These are phyloP conservation scores for Galagoides demidoff DNA, from an alignment of 2,797 vertebrate genomes.

Conservation along the genomic window DNA sequence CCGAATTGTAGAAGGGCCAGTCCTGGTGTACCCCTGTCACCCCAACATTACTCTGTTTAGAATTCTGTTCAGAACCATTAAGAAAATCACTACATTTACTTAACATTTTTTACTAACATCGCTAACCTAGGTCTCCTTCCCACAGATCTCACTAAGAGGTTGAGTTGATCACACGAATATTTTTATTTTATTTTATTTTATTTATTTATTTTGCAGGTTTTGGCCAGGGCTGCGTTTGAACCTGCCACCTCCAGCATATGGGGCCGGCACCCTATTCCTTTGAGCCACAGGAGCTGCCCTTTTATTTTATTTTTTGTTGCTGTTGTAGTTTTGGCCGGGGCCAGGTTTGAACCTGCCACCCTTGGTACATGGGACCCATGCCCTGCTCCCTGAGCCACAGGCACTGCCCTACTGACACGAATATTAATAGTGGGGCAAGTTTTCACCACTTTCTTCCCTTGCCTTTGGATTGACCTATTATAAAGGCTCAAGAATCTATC, in stretches of 20 bases:
- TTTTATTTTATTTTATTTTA: too few relatives aligned
- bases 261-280: too few relatives aligned
- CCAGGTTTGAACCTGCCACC: too few relatives aligned
- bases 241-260: too few relatives aligned
- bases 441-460: neutral
- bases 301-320: too few relatives aligned
- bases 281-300: too few relatives aligned
- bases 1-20: neutral
- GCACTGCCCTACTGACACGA: neutral
- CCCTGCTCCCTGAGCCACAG: too few relatives aligned
- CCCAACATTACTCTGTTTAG: neutral
- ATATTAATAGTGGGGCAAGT: neutral
- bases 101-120: neutral
- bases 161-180: neutral
- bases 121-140: neutral
- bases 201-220: too few relatives aligned
- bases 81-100: neutral
- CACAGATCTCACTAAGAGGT: neutral
- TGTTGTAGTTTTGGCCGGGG: too few relatives aligned
- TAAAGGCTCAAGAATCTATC: too few relatives aligned
- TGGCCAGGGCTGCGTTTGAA: too few relatives aligned
- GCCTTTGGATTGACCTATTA: neutral
- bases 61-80: neutral
- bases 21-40: neutral
- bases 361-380: too few relatives aligned